phyloP scores from a whole-genome alignment of 1,140 invertebrate species.

The Plutomurus gul region DNA sequence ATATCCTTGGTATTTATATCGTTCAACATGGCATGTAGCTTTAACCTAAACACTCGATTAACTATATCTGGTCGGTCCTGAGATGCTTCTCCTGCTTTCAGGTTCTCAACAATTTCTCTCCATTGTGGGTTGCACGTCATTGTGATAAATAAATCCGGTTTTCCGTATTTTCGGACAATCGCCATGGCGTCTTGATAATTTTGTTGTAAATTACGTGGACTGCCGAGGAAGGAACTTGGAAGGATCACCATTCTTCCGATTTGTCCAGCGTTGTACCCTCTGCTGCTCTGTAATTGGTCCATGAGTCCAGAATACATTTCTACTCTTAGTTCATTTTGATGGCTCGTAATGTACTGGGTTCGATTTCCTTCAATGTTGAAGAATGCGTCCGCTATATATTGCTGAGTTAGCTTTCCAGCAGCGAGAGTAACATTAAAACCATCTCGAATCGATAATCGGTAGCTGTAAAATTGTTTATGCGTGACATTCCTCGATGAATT shows the following conservation, averaged over 20 bases:
- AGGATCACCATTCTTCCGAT: conserved; percentile 43
- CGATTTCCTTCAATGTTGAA: conserved; percentile 54
- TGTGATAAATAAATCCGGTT: conserved; percentile 60
- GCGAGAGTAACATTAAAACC: conserved; percentile 41
- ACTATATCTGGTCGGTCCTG: conserved; percentile 59
- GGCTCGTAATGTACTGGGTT: conserved; percentile 51
- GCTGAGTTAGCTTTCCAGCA: conserved; percentile 53
- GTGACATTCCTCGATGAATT: too few relatives aligned
- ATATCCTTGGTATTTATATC: conserved; percentile 35
- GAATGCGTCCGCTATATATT: conserved; percentile 56
- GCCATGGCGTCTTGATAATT: conserved; percentile 60
- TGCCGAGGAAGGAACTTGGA: conserved; percentile 51
- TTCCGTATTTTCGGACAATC: conserved; percentile 56
- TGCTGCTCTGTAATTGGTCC: conserved; percentile 45
- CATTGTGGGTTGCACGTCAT: conserved; percentile 60
- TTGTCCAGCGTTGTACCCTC: background rate
- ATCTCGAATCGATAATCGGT: background rate
- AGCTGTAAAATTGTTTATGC: conserved; percentile 30
- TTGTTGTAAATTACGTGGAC: conserved; percentile 56
- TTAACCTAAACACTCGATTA: conserved; percentile 59
- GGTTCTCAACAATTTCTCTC: conserved; percentile 57
- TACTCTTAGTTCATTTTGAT: conserved; percentile 54
- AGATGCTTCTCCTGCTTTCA: background rate
- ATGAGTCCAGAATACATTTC: conserved; percentile 52
- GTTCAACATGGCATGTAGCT: conserved; percentile 57